Evolutionary conservation across 2,888 invertebrate genomes (phyloP), one percentile per base, ranked within the genome.

Genomic region (Pollenia angustigena): DNA sequence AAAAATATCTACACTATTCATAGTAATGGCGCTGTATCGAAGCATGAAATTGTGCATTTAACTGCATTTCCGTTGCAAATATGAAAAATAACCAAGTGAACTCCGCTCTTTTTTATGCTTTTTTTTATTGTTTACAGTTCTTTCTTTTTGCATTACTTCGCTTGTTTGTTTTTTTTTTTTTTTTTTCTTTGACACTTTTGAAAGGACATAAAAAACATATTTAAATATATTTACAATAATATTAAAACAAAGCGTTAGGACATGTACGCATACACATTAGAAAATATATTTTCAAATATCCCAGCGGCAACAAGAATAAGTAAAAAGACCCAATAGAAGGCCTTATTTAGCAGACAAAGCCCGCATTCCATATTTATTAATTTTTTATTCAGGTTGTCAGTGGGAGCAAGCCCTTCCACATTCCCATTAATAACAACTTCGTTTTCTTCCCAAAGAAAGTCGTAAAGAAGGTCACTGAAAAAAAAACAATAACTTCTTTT

Each of bases 51-150:
- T 58, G 12, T 71, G 71, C 40, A 78, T 83, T 78, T 66, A 71
- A 58, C 83, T 83, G 83, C 83, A 83, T 78, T 83, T 78, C 78
- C 83, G 71, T 76, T 83, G 9, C 54, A 18, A 64, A 74, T 81
- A 14, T 8, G 4, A 46, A 68, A 11, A 32, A 32, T 32, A 32
- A 52, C 18, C 1, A 9, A 44, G 52, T 60, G 46, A 23, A 32
- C 14, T 11, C n/a, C 14, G n/a, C 54, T 75, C 40, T 10, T 48
- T 68, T 46, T 46, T 4, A 2, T 66, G n/a, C 16, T 54, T 32
- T 54, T 23, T 69, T 66, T 52, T 44, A 12, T 12, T 7, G 10
- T 58, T 44, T 23, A 23, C n/a, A 23, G 11, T 3, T 2, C 11
- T 50, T 42, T 16, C 32, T 50, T 44, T 32, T 32, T 58, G 14